Conservation (phyloP, 2,888 invertebrate genomes). For the Melinopterus prodromus region DNA sequence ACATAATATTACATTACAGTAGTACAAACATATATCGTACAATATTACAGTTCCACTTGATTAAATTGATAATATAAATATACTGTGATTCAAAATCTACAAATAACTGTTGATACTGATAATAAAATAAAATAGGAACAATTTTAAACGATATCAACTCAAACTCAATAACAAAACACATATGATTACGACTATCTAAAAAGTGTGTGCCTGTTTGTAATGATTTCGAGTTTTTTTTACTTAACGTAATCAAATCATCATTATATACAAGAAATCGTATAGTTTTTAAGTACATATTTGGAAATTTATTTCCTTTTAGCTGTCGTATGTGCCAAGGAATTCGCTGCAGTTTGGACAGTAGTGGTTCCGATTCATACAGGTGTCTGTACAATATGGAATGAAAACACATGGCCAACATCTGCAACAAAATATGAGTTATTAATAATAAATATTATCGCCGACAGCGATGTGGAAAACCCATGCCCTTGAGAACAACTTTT, state of each 20-base stretch:
- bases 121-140: not conserved
- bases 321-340: slow-evolving; percentile 27
- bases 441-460: slow-evolving; percentile 9
- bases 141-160: not conserved
- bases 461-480: not conserved
- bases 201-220: not conserved
- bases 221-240: not conserved
- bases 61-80: no score
- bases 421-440: slow-evolving; percentile 21
- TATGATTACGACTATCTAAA: not conserved
- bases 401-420: slow-evolving; percentile 36
- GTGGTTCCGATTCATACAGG: slow-evolving; percentile 36
- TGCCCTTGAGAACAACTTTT: not conserved
- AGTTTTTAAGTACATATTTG: not conserved
- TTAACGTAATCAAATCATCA: not conserved
- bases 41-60: no score
- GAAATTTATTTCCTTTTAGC: not conserved
- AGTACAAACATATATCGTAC: no score
- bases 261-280: not conserved
- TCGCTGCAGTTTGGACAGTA: slow-evolving; percentile 31
- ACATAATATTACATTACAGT: no score
- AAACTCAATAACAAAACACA: slow-evolving; percentile 5
- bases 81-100: no score
- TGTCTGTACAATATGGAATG: slow-evolving; percentile 34
- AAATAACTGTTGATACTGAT: no score